Evolutionary conservation across 2,113 vertebrate species (phyloP).

Genomic region (Trochalopteron elliotii): DNA sequence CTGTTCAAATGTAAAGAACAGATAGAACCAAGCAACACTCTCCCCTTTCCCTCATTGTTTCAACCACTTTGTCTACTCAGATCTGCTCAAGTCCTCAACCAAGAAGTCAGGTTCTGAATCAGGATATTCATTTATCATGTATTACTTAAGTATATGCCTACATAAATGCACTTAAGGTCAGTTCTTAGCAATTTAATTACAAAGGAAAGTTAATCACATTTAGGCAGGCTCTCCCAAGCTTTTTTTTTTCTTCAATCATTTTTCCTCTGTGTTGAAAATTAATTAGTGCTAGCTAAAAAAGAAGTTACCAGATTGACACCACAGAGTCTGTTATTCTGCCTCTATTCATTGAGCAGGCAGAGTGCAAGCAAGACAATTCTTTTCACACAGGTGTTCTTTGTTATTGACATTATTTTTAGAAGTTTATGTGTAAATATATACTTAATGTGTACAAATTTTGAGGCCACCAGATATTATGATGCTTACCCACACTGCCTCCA

Average conservation of each 20-base stretch:
- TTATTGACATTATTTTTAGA: neutral
- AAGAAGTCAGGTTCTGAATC: neutral
- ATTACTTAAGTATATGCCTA: slow-evolving; percentile 62
- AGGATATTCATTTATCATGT: slow-evolving; percentile 50
- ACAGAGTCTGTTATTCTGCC: neutral
- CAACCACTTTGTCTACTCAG: neutral
- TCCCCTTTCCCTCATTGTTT: neutral
- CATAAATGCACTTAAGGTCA: slow-evolving; percentile 49
- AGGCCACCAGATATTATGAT: neutral
- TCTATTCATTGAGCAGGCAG: neutral
- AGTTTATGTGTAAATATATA: neutral
- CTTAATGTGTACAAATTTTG: neutral
- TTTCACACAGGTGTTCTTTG: neutral
- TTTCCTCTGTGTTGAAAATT: neutral
- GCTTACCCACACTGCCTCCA: neutral
- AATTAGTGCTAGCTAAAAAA: neutral
- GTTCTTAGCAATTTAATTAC: slow-evolving; percentile 67
- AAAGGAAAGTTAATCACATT: slow-evolving; percentile 59
- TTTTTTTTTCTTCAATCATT: neutral
- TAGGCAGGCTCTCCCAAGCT: neutral
- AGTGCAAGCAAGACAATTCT: neutral
- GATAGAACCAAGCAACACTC: neutral
- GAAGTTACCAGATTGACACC: neutral
- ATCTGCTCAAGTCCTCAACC: neutral
- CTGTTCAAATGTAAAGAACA: neutral